Evolutionary conservation across 2,888 invertebrate genomes (phyloP).

Genomic region (Chironomus riparius): DNA sequence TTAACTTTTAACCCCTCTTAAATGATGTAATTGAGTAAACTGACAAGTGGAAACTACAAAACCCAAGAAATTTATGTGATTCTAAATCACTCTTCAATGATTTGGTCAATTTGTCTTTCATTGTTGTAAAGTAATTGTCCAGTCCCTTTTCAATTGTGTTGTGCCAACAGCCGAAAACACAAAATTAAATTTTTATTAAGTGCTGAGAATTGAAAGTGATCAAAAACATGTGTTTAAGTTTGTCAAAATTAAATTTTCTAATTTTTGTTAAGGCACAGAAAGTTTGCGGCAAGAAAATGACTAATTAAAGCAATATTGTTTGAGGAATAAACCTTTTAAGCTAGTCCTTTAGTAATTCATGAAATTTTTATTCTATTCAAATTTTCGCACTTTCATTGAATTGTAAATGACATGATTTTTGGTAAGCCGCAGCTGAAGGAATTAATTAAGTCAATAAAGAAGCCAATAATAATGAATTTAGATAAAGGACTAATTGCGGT

Average conservation of each 20-base stretch:
- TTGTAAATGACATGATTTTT: neutral
- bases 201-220: neutral
- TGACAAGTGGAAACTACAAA: neutral
- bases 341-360: neutral
- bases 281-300: too few relatives aligned
- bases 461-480: conserved; percentile 8
- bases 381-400: neutral
- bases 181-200: too few relatives aligned
- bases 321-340: too few relatives aligned
- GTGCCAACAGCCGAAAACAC: neutral
- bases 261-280: too few relatives aligned
- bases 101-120: conserved; percentile 3
- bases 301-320: too few relatives aligned
- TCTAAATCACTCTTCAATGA: neutral
- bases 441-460: neutral
- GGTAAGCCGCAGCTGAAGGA: neutral
- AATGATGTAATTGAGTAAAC: neutral
- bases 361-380: neutral
- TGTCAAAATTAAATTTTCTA: neutral
- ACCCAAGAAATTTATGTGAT: neutral
- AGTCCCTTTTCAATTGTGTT: neutral
- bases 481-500: conserved; percentile 12
- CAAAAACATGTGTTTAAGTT: neutral
- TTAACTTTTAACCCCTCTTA: neutral
- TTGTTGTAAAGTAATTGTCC: conserved; percentile 18